Percentiles rank a stretch among this genome's conserved stretches.
Evolutionary conservation across 2,113 vertebrate species (phyloP).

Genomic region (Polyodon spathula): DNA sequence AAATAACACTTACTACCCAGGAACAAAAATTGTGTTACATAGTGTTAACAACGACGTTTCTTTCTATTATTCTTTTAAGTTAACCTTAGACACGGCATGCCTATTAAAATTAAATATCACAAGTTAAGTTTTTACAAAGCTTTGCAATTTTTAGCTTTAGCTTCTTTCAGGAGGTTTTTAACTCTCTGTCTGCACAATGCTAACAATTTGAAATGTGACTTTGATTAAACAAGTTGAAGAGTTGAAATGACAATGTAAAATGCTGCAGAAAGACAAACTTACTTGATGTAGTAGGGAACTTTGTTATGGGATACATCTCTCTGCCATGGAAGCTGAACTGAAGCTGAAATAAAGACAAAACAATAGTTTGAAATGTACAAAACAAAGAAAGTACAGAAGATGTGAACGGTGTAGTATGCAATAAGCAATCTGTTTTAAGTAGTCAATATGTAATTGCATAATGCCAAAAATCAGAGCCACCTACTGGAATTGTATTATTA

Average conservation of each 20-base stretch:
- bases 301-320: conserved; percentile 85
- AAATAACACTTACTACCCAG: no score
- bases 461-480: no score
- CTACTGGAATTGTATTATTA: no score
- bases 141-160: not conserved
- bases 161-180: not conserved
- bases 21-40: no score
- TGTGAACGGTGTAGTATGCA: no score
- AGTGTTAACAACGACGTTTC: not conserved
- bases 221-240: no score
- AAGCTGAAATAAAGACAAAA: conserved; percentile 53
- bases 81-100: not conserved
- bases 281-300: conserved; percentile 94
- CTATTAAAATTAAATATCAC: not conserved
- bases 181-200: not conserved
- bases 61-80: not conserved
- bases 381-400: no score
- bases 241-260: no score
- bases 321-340: conserved; percentile 83
- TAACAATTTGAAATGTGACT: not conserved
- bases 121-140: not conserved
- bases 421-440: no score
- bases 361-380: no score
- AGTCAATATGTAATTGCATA: no score
- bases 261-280: conserved; percentile 49